These are phyloP conservation scores for Cynoglossus semilaevis DNA, from an alignment of 2,113 vertebrate species.

Conservation along the genomic window DNA sequence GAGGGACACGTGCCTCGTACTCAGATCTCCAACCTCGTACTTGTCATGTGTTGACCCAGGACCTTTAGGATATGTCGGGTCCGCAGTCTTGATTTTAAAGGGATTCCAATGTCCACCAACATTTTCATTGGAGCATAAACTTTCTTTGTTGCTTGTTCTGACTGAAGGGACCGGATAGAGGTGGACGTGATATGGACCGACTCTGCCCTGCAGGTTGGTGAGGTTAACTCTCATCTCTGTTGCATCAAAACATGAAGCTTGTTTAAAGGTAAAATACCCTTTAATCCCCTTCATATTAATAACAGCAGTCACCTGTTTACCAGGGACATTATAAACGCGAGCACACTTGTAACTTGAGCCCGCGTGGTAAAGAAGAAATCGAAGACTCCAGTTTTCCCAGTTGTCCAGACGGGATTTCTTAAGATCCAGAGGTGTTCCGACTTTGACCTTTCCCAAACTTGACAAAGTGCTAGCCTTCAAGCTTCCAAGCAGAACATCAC, in stretches of 20 bases:
- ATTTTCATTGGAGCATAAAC: conserved; percentile 71
- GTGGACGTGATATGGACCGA: conserved; percentile 73
- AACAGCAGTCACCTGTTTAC: conserved; percentile 65
- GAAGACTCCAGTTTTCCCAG: neutral
- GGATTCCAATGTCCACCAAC: conserved; percentile 80
- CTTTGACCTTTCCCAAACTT: conserved; percentile 55
- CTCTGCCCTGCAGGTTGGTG: conserved; percentile 55
- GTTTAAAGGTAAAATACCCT: conserved; percentile 71
- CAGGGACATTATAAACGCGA: conserved; percentile 55
- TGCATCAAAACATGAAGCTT: conserved; percentile 76
- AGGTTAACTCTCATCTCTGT: conserved; percentile 72
- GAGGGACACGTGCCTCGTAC: conserved; percentile 71
- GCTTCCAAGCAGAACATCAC: conserved; percentile 47
- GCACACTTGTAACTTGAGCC: conserved; percentile 62
- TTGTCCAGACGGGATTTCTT: conserved; percentile 66
- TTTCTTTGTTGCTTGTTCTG: conserved; percentile 19
- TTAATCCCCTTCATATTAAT: conserved; percentile 75
- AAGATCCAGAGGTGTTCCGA: conserved; percentile 59
- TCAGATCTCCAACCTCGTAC: conserved; percentile 80
- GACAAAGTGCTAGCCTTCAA: conserved; percentile 36
- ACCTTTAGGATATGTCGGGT: conserved; percentile 58
- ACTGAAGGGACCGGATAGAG: conserved; percentile 70
- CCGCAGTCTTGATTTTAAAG: conserved; percentile 54
- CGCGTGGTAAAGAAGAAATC: conserved; percentile 59
- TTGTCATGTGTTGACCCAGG: conserved; percentile 72